Conservation (phyloP, 2,797 vertebrate genomes). For the Avahi laniger region DNA sequence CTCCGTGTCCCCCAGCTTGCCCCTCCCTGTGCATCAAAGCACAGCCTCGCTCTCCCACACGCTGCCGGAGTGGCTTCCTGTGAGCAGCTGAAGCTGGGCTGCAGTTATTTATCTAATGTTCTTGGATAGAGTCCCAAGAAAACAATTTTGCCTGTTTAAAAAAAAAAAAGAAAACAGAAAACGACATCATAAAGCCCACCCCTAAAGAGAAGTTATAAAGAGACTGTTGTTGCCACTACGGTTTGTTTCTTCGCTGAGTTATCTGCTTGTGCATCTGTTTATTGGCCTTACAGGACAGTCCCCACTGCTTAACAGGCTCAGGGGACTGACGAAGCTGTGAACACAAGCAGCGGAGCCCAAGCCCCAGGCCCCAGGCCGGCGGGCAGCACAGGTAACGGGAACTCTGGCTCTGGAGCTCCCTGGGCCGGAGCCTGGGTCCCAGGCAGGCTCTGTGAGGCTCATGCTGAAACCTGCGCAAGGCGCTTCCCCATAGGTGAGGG, state of each 20-base stretch:
- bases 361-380: not conserved
- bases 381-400: not conserved
- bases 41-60: not conserved
- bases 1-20: not conserved
- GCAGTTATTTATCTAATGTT: conserved; percentile 69
- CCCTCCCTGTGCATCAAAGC: not conserved
- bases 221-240: not conserved
- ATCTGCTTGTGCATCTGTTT: conserved; percentile 42
- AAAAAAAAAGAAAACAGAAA: not conserved
- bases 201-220: conserved; percentile 24
- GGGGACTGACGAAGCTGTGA: not conserved
- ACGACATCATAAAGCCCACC: conserved; percentile 39
- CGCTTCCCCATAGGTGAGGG: no score
- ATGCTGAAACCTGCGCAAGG: not conserved
- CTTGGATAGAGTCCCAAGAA: conserved; percentile 56
- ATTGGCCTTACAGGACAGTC: not conserved
- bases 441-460: not conserved
- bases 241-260: conserved; percentile 20
- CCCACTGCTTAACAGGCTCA: not conserved
- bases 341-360: not conserved
- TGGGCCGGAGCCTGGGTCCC: fast-evolving
- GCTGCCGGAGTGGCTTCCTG: conserved; percentile 37
- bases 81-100: conserved; percentile 26
- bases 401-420: fast-evolving
- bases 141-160: conserved; percentile 64